Evolutionary conservation across 2,888 invertebrate species (phyloP).

Genomic region (Agrilus mali): DNA sequence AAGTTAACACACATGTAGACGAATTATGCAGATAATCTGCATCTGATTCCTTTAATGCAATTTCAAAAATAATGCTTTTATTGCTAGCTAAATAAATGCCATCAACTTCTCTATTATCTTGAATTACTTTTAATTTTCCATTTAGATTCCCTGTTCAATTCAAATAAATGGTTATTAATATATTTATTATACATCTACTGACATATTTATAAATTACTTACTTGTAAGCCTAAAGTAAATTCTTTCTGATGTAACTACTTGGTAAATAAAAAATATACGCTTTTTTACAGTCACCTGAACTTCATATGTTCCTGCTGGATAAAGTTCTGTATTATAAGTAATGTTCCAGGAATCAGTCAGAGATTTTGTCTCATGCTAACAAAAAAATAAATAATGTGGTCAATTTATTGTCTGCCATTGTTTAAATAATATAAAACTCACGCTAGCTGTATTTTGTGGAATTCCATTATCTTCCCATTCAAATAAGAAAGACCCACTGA

Average conservation of each 20-base stretch:
- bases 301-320: constrained; percentile 46
- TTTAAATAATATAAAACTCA: constrained; percentile 22
- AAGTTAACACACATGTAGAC: constrained; percentile 47
- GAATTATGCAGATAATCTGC: constrained; percentile 40
- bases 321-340: constrained; percentile 38
- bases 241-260: constrained; percentile 29
- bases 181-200: constrained; percentile 1
- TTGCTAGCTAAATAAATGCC: constrained; percentile 52
- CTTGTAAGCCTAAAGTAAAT: constrained; percentile 37
- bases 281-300: constrained; percentile 42
- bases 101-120: constrained; percentile 43
- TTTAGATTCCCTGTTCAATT: constrained; percentile 47
- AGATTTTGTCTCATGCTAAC: constrained; percentile 35
- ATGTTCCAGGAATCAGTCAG: constrained; percentile 50
- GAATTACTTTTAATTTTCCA: constrained; percentile 52
- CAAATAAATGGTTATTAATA: not conserved
- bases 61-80: constrained; percentile 41
- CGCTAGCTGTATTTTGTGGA: constrained; percentile 36
- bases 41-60: constrained; percentile 49
- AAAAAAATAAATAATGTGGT: constrained; percentile 6
- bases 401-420: not conserved
- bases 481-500: constrained; percentile 39
- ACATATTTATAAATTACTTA: constrained; percentile 21
- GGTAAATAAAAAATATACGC: constrained; percentile 31
- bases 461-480: constrained; percentile 50